phyloP scores from a whole-genome alignment of 2,797 vertebrate genomes.

The Sciurus carolinensis region DNA sequence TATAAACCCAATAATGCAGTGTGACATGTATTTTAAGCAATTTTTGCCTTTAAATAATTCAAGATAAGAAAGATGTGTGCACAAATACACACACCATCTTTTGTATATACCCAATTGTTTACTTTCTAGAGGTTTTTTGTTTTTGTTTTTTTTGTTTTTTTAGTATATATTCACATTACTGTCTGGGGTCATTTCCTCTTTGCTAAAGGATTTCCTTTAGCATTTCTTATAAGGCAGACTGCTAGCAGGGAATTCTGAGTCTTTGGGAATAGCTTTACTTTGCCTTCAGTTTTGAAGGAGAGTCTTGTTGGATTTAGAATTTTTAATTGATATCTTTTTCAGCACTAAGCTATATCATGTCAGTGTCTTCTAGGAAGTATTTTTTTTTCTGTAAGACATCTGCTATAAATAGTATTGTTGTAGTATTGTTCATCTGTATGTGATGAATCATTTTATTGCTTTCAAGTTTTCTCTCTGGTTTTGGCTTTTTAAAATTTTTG shows the following conservation, averaged over 20 bases:
- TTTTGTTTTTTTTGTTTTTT: neutral
- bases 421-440: neutral
- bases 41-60: neutral
- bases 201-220: neutral
- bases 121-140: neutral
- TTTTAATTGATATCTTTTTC: neutral
- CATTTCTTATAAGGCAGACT: neutral
- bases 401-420: neutral
- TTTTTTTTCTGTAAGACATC: neutral
- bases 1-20: neutral
- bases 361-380: neutral
- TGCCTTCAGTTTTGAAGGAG: neutral
- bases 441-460: constrained; percentile 23
- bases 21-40: neutral
- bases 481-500: neutral
- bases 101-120: neutral
- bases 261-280: neutral
- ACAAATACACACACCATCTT: neutral
- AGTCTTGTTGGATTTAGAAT: neutral
- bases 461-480: neutral
- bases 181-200: neutral
- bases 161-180: neutral
- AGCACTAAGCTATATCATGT: neutral
- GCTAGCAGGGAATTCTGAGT: neutral
- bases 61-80: neutral